phyloP scores from a whole-genome alignment of 2,113 vertebrate species.

The Physeter macrocephalus region DNA sequence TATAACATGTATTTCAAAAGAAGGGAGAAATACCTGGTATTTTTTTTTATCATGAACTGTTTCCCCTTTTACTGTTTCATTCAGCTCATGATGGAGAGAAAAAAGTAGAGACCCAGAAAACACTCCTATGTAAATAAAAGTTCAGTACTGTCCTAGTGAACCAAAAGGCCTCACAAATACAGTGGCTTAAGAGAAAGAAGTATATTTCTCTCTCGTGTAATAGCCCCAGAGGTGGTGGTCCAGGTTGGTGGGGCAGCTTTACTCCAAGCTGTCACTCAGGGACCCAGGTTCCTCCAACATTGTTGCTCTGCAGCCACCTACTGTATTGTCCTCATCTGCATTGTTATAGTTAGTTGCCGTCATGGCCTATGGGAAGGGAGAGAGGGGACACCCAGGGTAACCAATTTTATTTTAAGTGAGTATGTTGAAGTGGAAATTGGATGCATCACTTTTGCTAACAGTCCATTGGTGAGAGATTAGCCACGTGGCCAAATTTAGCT shows the following conservation, averaged over 20 bases:
- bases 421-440: neutral
- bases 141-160: neutral
- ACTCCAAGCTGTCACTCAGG: neutral
- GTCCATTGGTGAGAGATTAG: neutral
- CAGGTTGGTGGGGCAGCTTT: neutral
- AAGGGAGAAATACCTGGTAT: neutral
- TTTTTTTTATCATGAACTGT: neutral
- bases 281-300: neutral
- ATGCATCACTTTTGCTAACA: neutral
- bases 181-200: neutral
- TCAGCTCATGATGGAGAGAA: neutral
- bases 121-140: neutral
- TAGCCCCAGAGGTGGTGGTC: too few species aligned
- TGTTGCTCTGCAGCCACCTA: neutral
- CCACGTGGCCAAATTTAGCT: neutral
- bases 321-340: too few species aligned
- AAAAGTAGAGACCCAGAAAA: neutral
- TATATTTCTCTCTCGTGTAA: neutral
- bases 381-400: neutral
- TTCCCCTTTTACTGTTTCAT: conserved; percentile 17
- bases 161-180: neutral
- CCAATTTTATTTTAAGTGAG: neutral
- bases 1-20: conserved; percentile 17
- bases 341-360: neutral
- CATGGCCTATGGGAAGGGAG: neutral